Evolutionary conservation across 2,113 vertebrate species (phyloP), one percentile per base, ranked within the genome.

Genomic region (Corydoras sp.): DNA sequence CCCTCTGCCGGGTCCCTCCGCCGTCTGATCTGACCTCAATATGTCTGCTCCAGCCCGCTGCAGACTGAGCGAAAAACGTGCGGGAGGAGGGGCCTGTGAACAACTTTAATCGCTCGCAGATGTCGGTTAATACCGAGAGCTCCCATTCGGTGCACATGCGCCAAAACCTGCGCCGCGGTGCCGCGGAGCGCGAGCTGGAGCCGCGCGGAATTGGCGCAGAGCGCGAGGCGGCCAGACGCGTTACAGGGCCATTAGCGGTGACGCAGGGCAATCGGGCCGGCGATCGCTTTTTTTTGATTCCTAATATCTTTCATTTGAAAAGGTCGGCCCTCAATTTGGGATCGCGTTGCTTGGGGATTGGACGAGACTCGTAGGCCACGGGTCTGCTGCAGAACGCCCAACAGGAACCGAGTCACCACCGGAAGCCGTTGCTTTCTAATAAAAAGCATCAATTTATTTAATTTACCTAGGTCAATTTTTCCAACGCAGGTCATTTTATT

Each of bases 21-120:
- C 85, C 88, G 89, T 91, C 91, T 91, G 91, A 88, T 89, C 85
- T 92, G 91, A 93, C 89, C 91, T 93, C 92, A 94, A 79, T 86
- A 69, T 77, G 90, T 89, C 90, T 88, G 82, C 77, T 77, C 83
- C 86, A 85, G 85, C 83, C 83, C 76, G 68, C 82, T 64, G 88
- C 83, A 92, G 91, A 77, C 71, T 58, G 65, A 72, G 74, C 89
- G 90, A 74, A 65, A 71, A 72, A 77, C 84, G 62, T 81, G 81
- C 18, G 18, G 18, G 85, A 87, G 89, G 88, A 86, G 86, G 86
- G 85, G 80, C 79, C 79, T 83, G 75, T 70, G 81, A 85, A 76
- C 83, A 24, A 24, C 18, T 24, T 60, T 93, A 92, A 94, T 92
- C 88, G 85, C 83, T 93, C 87, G 89, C 93, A 94, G 92, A 94